A percentile compares a stretch with the other conserved stretches of the same genome.
Evolutionary conservation across 2,113 vertebrate species (phyloP).

Genomic region (Regulus satrapa): DNA sequence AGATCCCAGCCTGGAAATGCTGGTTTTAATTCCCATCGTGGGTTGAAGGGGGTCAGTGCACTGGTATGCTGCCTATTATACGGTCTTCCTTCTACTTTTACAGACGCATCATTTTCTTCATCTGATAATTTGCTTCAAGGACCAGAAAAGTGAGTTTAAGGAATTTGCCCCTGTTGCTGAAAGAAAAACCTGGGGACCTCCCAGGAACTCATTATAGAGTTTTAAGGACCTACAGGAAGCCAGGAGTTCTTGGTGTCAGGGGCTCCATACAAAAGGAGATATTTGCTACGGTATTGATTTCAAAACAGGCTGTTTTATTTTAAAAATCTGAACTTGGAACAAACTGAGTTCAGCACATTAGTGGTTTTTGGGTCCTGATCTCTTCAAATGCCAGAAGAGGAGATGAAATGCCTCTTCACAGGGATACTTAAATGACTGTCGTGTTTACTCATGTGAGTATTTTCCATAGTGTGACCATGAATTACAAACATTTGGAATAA

Average conservation of each 20-base stretch:
- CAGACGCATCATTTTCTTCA: background rate
- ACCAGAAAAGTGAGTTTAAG: constrained; percentile 30
- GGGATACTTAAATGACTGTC: background rate
- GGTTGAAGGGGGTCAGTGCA: constrained; percentile 56
- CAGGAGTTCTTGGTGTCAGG: background rate
- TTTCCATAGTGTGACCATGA: background rate
- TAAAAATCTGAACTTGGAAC: background rate
- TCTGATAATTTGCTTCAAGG: constrained; percentile 28
- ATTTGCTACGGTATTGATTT: background rate
- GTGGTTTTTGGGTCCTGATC: background rate
- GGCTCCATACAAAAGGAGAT: background rate
- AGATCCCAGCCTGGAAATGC: background rate
- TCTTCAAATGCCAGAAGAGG: background rate
- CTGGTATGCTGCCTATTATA: constrained; percentile 48
- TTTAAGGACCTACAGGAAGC: background rate
- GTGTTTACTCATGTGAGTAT: background rate
- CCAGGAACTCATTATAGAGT: background rate
- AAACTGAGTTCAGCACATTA: background rate
- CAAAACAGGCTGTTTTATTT: background rate
- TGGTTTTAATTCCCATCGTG: background rate
- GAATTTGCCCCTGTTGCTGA: background rate
- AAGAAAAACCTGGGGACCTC: constrained; percentile 13
- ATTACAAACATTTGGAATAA: background rate
- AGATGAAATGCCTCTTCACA: background rate
- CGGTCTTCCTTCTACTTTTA: background rate